These are phyloP conservation scores for Lasioglossum zephyrum DNA, from an alignment of 2,888 invertebrate genomes.

Conservation along the genomic window DNA sequence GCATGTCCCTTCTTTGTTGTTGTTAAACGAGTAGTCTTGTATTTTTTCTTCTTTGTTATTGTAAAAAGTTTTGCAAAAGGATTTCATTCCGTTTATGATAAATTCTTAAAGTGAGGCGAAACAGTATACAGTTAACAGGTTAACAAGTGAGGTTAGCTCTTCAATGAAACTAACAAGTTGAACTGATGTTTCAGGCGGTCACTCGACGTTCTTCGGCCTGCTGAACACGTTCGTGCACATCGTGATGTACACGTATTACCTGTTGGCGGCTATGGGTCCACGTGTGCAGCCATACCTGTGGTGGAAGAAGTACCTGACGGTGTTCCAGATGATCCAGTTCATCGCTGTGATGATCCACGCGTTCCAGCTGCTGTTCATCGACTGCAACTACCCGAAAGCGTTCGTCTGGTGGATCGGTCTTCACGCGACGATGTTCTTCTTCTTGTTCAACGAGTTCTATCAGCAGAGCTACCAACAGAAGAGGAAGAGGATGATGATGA, in stretches of 20 bases:
- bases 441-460: constrained; percentile 98
- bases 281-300: constrained; percentile 93
- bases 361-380: constrained; percentile 95
- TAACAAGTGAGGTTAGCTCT: not conserved
- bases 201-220: constrained; percentile 97
- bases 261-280: constrained; percentile 96
- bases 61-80: too few species aligned
- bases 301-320: constrained; percentile 98
- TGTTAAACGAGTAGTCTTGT: too few species aligned
- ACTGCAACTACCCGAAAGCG: constrained; percentile 96
- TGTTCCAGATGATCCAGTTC: constrained; percentile 96
- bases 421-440: constrained; percentile 98
- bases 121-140: not conserved
- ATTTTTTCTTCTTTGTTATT: too few species aligned
- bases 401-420: constrained; percentile 98
- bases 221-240: constrained; percentile 98
- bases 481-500: constrained; percentile 72
- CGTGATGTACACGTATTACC: constrained; percentile 97
- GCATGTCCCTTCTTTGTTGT: too few species aligned
- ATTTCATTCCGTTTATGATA: too few species aligned
- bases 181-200: constrained; percentile 88
- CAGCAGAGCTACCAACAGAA: constrained; percentile 89
- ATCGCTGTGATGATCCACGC: constrained; percentile 96
- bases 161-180: not conserved
- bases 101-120: too few species aligned